Conservation (phyloP, 2,113 vertebrate species). For the Cebidichthys violaceus region DNA sequence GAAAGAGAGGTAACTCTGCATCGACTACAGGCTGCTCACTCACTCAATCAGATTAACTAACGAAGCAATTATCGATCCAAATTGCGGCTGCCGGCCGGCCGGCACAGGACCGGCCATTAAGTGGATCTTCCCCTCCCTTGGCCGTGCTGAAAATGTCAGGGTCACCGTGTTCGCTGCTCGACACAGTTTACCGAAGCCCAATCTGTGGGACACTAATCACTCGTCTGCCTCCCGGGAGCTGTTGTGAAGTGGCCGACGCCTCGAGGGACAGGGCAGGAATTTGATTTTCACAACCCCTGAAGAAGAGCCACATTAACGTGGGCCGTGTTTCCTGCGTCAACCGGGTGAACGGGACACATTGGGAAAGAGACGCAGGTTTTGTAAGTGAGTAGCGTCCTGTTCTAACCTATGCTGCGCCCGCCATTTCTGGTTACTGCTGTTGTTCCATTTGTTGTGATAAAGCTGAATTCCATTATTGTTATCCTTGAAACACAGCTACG, state of each 20-base stretch:
- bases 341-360: slow-evolving; percentile 16
- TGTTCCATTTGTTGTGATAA: slow-evolving; percentile 27
- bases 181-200: slow-evolving; percentile 63
- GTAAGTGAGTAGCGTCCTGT: slow-evolving; percentile 31
- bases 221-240: slow-evolving; percentile 47
- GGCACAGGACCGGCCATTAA: slow-evolving; percentile 76
- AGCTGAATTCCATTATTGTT: slow-evolving; percentile 51
- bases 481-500: slow-evolving; percentile 34
- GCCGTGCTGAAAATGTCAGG: slow-evolving; percentile 75
- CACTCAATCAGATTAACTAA: slow-evolving; percentile 84
- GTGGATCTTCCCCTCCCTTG: slow-evolving; percentile 72
- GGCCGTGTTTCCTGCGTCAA: slow-evolving; percentile 34
- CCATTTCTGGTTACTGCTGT: slow-evolving; percentile 3
- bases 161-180: slow-evolving; percentile 72
- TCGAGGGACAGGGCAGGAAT: slow-evolving; percentile 41
- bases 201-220: slow-evolving; percentile 67
- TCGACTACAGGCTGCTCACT: slow-evolving; percentile 70
- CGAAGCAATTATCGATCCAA: slow-evolving; percentile 83
- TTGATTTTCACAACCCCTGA: slow-evolving; percentile 51
- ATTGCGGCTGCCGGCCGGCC: slow-evolving; percentile 68
- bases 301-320: slow-evolving; percentile 50
- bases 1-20: slow-evolving; percentile 76
- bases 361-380: slow-evolving; percentile 33
- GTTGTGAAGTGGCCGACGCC: slow-evolving; percentile 33
- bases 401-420: slow-evolving; percentile 6